phyloP scores from a whole-genome alignment of 1,140 invertebrate species.

The Maconellicoccus hirsutus region DNA sequence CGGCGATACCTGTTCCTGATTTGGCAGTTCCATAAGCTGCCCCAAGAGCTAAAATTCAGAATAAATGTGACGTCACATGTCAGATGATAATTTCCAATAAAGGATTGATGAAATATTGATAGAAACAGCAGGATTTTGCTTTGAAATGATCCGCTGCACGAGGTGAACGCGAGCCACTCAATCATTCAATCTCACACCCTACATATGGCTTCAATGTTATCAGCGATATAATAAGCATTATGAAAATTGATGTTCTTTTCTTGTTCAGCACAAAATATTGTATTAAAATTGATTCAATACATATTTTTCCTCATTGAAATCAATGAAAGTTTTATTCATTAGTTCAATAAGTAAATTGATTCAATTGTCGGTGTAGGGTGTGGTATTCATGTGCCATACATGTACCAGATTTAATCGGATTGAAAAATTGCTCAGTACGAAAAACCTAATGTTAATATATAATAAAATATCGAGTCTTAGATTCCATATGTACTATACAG shows the following conservation, averaged over 20 bases:
- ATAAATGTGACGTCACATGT: no score
- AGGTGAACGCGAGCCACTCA: not conserved
- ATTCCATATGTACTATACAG: not conserved
- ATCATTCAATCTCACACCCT: conserved; percentile 5
- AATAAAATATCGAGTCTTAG: not conserved
- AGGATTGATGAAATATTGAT: no score
- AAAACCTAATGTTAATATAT: not conserved
- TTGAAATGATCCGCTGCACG: not conserved
- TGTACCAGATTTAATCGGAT: not conserved
- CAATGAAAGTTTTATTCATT: not conserved
- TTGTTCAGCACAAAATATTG: no score
- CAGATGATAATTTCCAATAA: no score
- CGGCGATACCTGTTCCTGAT: conserved; percentile 97
- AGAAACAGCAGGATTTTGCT: no score
- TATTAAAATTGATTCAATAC: not conserved
- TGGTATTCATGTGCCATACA: not conserved
- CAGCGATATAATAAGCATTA: not conserved
- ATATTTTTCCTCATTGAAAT: not conserved
- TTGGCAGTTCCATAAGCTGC: conserved; percentile 99
- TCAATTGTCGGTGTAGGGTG: no score
- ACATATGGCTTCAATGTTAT: not conserved
- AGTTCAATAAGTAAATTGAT: not conserved
- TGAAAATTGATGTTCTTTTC: no score
- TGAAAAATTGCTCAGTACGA: not conserved
- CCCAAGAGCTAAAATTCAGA: conserved; percentile 63